These are phyloP conservation scores for Cheirogaleus major DNA, from an alignment of 2,797 vertebrate species.

Conservation along the genomic window DNA sequence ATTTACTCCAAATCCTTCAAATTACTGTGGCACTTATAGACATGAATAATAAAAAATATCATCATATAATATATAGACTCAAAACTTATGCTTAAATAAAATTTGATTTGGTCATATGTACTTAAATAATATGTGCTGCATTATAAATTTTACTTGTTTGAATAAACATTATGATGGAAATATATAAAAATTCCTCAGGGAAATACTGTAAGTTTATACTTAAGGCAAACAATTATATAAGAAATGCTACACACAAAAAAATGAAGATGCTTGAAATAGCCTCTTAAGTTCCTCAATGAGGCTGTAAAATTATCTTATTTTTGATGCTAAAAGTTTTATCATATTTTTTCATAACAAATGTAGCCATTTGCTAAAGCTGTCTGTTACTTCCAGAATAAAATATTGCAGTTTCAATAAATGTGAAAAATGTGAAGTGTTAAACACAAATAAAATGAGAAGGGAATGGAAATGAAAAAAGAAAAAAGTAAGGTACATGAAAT, in stretches of 20 bases:
- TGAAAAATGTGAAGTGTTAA: conserved; percentile 48
- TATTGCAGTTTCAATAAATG: conserved; percentile 68
- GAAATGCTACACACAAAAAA: not conserved
- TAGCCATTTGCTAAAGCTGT: conserved; percentile 23
- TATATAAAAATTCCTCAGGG: not conserved
- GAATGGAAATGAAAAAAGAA: conserved; percentile 29
- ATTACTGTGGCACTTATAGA: not conserved
- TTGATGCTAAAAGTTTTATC: not conserved
- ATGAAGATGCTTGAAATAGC: not conserved
- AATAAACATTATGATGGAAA: not conserved
- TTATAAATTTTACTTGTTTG: not conserved
- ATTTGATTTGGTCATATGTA: not conserved
- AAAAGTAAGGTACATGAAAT: conserved; percentile 46
- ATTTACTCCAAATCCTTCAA: not conserved
- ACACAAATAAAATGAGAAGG: not conserved
- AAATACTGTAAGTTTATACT: not conserved
- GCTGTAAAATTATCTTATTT: not conserved
- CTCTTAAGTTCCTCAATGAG: not conserved
- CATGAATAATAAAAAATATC: not conserved
- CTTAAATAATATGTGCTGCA: not conserved
- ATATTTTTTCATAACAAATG: conserved; percentile 23
- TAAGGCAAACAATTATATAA: not conserved
- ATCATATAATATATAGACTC: not conserved
- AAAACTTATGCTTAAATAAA: not conserved
- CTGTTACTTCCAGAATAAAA: conserved; percentile 65